A percentile compares a stretch with the other conserved stretches of the same genome.
Conservation (phyloP, 92 coral and sea anemone genomes). For the Scolanthus callimorphus region DNA sequence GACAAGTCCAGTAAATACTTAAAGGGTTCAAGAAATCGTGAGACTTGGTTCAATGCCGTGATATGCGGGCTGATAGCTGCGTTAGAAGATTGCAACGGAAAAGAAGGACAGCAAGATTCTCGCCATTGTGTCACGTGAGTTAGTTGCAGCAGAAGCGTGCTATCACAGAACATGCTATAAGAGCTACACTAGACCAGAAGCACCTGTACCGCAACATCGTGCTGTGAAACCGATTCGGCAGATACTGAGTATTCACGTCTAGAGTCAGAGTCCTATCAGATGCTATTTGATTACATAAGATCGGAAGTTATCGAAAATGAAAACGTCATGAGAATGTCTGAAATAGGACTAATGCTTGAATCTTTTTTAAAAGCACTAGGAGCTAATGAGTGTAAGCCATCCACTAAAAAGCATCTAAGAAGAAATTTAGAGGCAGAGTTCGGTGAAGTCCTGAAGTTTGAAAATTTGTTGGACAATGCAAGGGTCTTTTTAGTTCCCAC, state of each 20-base stretch:
- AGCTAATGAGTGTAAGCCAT: too few species aligned
- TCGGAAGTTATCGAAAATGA: too few species aligned
- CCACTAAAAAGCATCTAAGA: too few species aligned
- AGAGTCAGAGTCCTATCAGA: constrained; percentile 35
- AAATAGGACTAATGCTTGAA: constrained; percentile 20
- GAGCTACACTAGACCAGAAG: constrained; percentile 37
- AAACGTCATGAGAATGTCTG: too few species aligned
- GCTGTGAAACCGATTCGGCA: constrained; percentile 10
- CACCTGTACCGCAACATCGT: constrained; percentile 9
- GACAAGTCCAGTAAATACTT: constrained; percentile 33
- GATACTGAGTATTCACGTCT: constrained; percentile 32
- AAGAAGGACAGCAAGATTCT: constrained; percentile 35
- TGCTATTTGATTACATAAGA: constrained; percentile 32
- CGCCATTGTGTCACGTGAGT: constrained; percentile 38
- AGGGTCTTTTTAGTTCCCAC: constrained; percentile 7
- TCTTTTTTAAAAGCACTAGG: constrained; percentile 22
- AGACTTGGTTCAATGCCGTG: constrained; percentile 41
- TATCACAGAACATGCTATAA: constrained; percentile 43
- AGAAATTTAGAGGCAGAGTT: too few species aligned
- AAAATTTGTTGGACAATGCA: too few species aligned
- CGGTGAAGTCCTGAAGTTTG: too few species aligned
- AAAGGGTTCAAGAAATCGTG: constrained; percentile 45
- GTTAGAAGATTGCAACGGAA: constrained; percentile 20
- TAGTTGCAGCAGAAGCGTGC: constrained; percentile 53
- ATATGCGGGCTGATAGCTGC: constrained; percentile 28